Evolutionary conservation across 2,797 vertebrate species (phyloP).

Genomic region (Urosaurus nigricauda): DNA sequence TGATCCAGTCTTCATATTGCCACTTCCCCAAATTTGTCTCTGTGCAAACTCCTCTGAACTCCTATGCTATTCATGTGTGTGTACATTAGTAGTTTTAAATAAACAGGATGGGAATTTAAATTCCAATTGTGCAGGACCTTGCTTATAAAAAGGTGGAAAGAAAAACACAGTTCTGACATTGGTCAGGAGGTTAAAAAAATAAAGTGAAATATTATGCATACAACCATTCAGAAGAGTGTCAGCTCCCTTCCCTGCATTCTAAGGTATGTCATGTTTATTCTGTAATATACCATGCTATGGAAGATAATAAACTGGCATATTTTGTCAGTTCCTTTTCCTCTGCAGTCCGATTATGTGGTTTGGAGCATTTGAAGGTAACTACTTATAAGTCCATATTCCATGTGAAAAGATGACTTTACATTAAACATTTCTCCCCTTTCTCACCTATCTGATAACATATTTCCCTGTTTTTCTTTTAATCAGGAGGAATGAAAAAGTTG

Average conservation of each 20-base stretch:
- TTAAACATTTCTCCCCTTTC: conserved; percentile 27
- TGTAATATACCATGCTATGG: conserved; percentile 43
- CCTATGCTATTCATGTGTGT: background rate
- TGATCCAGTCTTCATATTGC: conserved; percentile 3
- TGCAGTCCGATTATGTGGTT: conserved; percentile 43
- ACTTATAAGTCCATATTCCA: background rate
- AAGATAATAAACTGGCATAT: conserved; percentile 29
- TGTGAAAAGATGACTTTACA: conserved; percentile 12
- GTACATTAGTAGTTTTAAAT: conserved; percentile 22
- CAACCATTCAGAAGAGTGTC: conserved; percentile 37
- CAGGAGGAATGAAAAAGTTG: conserved; percentile 45
- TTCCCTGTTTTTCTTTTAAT: conserved; percentile 21
- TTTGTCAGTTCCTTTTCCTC: conserved; percentile 5
- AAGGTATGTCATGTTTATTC: background rate
- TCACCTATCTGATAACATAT: conserved; percentile 29
- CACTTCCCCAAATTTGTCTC: conserved; percentile 15
- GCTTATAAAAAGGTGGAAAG: conserved; percentile 47
- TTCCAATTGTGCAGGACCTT: conserved; percentile 43
- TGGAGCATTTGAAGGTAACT: background rate
- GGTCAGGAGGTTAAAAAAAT: background rate
- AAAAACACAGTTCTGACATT: background rate
- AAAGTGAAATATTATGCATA: conserved; percentile 24
- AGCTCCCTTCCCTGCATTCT: no score
- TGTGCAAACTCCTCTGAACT: conserved; percentile 19
- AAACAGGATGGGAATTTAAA: conserved; percentile 33